Conservation (phyloP, 1,140 invertebrate species). For the Akabosia matsudoensis region DNA sequence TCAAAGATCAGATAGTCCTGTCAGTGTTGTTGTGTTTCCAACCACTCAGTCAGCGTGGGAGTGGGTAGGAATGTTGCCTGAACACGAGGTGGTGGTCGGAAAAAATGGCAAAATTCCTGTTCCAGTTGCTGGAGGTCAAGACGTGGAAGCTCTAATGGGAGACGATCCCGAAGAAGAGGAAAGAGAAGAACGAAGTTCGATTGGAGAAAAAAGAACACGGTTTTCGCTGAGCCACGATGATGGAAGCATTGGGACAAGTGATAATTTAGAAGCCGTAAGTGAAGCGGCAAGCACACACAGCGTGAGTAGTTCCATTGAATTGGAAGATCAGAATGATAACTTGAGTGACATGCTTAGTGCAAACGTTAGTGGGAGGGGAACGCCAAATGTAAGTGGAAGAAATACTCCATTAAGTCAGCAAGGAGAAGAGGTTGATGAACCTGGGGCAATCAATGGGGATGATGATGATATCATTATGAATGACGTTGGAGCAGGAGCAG, state of each 20-base stretch:
- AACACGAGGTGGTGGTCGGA: conserved; percentile 47
- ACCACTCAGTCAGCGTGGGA: conserved; percentile 36
- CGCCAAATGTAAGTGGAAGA: conserved; percentile 85
- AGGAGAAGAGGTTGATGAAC: conserved; percentile 48
- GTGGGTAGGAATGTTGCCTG: conserved; percentile 71
- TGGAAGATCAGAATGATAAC: conserved; percentile 82
- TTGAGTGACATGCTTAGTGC: conserved; percentile 90
- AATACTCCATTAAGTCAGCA: conserved; percentile 67
- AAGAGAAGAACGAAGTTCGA: conserved; percentile 50
- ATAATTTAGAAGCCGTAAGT: conserved; percentile 89
- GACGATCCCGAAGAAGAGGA: conserved; percentile 47
- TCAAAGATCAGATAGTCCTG: background rate
- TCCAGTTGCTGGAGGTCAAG: conserved; percentile 25
- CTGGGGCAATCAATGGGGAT: background rate
- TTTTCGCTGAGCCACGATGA: conserved; percentile 88
- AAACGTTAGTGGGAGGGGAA: conserved; percentile 81
- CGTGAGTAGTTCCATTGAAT: conserved; percentile 83
- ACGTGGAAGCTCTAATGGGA: conserved; percentile 20
- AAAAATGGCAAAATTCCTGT: conserved; percentile 47
- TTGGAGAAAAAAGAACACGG: conserved; percentile 60
- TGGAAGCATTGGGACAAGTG: conserved; percentile 79
- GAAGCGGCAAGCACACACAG: conserved; percentile 93
- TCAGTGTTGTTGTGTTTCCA: conserved; percentile 42
- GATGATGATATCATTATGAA: conserved; percentile 24
- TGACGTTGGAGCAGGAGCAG: background rate